A percentile compares a stretch with the other conserved stretches of the same genome.
These are phyloP conservation scores for Valencia hispanica DNA, from an alignment of 2,797 vertebrate species.

Conservation along the genomic window DNA sequence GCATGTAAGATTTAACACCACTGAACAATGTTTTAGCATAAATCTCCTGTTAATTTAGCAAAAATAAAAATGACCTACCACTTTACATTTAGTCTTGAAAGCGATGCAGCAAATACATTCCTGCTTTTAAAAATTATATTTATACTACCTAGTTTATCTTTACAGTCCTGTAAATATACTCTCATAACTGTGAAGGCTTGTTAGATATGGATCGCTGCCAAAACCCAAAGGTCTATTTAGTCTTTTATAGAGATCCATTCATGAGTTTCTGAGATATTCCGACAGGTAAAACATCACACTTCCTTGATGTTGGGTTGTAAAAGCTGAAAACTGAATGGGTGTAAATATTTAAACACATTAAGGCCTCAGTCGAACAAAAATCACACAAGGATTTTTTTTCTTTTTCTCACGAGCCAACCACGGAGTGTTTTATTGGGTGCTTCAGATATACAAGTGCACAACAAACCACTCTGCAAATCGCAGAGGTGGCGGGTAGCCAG, in stretches of 20 bases:
- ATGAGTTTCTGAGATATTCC: not conserved
- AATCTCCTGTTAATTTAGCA: too few species aligned
- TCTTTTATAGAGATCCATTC: slow-evolving; percentile 14
- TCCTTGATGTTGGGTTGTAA: slow-evolving; percentile 12
- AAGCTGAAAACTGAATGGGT: not conserved
- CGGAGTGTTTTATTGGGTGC: slow-evolving; percentile 98
- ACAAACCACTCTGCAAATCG: slow-evolving; percentile 94
- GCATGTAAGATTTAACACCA: too few species aligned
- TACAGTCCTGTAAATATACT: not conserved
- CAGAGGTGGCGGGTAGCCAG: slow-evolving; percentile 93
- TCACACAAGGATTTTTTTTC: slow-evolving; percentile 33
- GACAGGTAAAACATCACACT: slow-evolving; percentile 10
- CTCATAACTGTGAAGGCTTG: not conserved
- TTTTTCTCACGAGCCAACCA: slow-evolving; percentile 82
- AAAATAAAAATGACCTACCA: too few species aligned
- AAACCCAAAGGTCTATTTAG: not conserved
- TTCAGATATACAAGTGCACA: slow-evolving; percentile 99
- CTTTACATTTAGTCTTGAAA: too few species aligned
- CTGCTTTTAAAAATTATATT: too few species aligned
- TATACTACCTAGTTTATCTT: not conserved
- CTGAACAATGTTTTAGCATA: too few species aligned
- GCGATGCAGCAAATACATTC: too few species aligned
- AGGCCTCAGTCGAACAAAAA: slow-evolving; percentile 22
- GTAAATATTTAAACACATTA: slow-evolving; percentile 25
- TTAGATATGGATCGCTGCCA: not conserved